Base-by-base conservation (phyloP, 1,140 invertebrate species). In the Caenorhabditis inopinata region DNA sequence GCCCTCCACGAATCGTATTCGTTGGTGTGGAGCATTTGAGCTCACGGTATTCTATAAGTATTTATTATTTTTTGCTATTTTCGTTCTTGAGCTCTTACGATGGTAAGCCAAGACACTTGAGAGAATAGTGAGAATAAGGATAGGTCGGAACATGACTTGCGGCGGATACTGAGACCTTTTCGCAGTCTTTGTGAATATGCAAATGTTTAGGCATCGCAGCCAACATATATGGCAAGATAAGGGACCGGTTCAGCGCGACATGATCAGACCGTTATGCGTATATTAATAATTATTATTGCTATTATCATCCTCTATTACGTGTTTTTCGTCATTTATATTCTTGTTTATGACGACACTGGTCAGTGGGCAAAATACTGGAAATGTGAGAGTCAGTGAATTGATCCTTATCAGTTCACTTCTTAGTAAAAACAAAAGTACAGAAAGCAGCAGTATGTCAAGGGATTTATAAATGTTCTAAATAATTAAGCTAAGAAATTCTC, bases 21-120 rank as follows among this genome's bases (percentile, higher is more conserved):
- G 89, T 86, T 35, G 87, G 87, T 14, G 86, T 87, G 21, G 80
- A 58, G 58, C 86, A 87, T 81, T 89, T 87, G n/a, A 87, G 74
- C 68, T 85, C 83, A 25, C 86, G 87, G 85, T 80, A 87, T 83
- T 87, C 86, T 87, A 38, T 62, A 85, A 45, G n/a, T n/a, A n/a
- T n/a, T 76, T 2, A 27, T 1, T n/a, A 47, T 23, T 48, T 0
- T 75, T 53, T 49, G n/a, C 25, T 7, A 23, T 25, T 74, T 75
- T 16, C 32, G 7, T 6, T 27, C 14, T n/a, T 42, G 45, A 23
- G 27, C 29, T 53, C 84, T 83, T 82, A 85, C 84, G 84, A 75
- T 85, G 84, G 51, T 85, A 85, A 18, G 84, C 74, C 21, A 82
- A 83, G 1, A 78, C 80, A 38, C 68, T 68, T 27, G 79, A 83